Conservation (phyloP, 2,113 vertebrate genomes). For the Circaetus cinerascens region DNA sequence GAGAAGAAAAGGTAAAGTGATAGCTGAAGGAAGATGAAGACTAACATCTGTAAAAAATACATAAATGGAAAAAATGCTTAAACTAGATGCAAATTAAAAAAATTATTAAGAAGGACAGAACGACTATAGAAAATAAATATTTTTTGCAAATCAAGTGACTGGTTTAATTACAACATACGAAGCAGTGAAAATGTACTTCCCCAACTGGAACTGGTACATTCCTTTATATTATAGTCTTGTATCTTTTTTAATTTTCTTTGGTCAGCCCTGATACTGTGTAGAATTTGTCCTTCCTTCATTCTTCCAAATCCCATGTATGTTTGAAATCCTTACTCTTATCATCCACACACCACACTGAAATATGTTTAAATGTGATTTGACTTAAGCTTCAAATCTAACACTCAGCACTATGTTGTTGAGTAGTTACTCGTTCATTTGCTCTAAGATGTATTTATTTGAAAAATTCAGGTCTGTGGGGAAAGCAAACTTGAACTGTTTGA, state of each 20-base stretch:
- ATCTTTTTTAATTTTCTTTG: not conserved
- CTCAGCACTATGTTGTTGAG: slow-evolving; percentile 13
- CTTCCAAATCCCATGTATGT: not conserved
- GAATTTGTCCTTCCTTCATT: not conserved
- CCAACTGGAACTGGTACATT: not conserved
- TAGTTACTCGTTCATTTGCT: slow-evolving; percentile 28
- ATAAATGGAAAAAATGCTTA: not conserved
- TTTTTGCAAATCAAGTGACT: not conserved
- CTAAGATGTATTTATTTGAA: slow-evolving; percentile 53
- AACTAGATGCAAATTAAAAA: not conserved
- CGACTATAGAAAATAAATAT: not conserved
- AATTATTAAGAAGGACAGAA: not conserved
- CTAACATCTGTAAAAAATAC: not conserved
- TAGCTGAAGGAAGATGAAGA: not conserved
- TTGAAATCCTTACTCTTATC: slow-evolving; percentile 21
- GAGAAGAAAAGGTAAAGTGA: not conserved
- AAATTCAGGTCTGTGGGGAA: slow-evolving; percentile 4
- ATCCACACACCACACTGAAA: not conserved
- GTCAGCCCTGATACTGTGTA: not conserved
- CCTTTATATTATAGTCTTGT: not conserved
- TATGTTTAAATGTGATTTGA: not conserved
- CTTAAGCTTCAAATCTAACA: slow-evolving; percentile 18
- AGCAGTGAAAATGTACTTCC: not conserved
- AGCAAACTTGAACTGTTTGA: slow-evolving; percentile 58
- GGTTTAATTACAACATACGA: not conserved